Conservation (phyloP, 2,797 vertebrate genomes). For the Hirundo rustica region DNA sequence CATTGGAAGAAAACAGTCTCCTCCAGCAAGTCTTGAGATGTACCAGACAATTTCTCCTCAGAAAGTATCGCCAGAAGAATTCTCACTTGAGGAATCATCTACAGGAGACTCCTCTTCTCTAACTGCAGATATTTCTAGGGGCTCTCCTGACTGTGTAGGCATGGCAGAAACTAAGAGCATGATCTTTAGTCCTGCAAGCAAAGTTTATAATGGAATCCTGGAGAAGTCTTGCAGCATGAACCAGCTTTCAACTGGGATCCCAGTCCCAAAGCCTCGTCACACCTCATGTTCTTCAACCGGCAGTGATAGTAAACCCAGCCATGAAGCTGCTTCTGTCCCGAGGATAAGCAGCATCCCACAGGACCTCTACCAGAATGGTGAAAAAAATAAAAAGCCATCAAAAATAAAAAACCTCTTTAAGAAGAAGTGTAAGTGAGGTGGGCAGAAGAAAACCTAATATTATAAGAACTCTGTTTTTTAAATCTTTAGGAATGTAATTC, state of each 20-base stretch:
- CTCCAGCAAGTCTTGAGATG: slow-evolving; percentile 81
- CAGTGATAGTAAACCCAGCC: slow-evolving; percentile 82
- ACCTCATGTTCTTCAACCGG: slow-evolving; percentile 86
- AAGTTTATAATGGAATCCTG: slow-evolving; percentile 93
- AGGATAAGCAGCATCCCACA: slow-evolving; percentile 89
- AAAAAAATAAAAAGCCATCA: slow-evolving; percentile 91
- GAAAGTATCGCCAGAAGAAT: slow-evolving; percentile 90
- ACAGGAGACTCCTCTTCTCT: slow-evolving; percentile 78
- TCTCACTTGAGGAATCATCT: slow-evolving; percentile 82
- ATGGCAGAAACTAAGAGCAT: slow-evolving; percentile 88
- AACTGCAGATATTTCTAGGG: slow-evolving; percentile 81
- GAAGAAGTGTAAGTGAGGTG: slow-evolving; percentile 86
- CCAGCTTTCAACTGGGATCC: slow-evolving; percentile 85
- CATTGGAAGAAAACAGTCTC: slow-evolving; percentile 84
- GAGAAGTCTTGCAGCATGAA: slow-evolving; percentile 98
- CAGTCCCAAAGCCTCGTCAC: slow-evolving; percentile 82
- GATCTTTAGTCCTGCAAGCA: slow-evolving; percentile 85
- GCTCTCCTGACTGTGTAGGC: slow-evolving; percentile 89
- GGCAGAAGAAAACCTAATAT: slow-evolving; percentile 50
- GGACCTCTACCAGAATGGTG: slow-evolving; percentile 90
- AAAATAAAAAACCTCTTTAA: slow-evolving; percentile 98
- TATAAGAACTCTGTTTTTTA: slow-evolving; percentile 67
- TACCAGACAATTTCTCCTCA: slow-evolving; percentile 82
- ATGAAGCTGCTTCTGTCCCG: slow-evolving; percentile 75
- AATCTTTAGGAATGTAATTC: slow-evolving; percentile 86